Evolutionary conservation across 2,113 vertebrate genomes (phyloP).

Genomic region (Neofelis nebulosa): DNA sequence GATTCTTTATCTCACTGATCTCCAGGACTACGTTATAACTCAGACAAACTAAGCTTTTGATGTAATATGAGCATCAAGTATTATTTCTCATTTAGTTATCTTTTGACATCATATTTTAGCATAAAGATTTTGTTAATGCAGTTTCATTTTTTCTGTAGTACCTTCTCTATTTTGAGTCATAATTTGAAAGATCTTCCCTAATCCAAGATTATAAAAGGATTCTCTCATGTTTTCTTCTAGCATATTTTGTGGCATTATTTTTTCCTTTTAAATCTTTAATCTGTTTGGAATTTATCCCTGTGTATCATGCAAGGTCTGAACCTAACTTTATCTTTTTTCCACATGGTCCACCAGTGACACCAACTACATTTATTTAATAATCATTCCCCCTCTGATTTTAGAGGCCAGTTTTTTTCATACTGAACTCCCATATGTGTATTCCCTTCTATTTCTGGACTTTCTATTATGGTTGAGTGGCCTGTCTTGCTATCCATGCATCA

Average conservation of each 20-base stretch:
- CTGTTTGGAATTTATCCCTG: conserved; percentile 37
- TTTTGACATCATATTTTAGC: conserved; percentile 17
- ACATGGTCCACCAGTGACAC: conserved; percentile 31
- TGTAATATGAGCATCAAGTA: not conserved
- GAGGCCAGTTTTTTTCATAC: not conserved
- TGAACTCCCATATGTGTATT: not conserved
- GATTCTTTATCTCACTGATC: conserved; percentile 5
- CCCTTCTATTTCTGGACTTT: conserved; percentile 54
- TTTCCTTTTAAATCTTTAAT: conserved; percentile 38
- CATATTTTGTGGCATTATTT: not conserved
- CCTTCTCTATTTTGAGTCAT: conserved; percentile 7
- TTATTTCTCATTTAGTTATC: not conserved
- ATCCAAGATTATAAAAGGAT: not conserved
- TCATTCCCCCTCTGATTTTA: conserved; percentile 39
- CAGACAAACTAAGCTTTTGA: not conserved
- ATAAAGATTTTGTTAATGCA: not conserved
- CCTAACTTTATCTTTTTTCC: conserved; percentile 43
- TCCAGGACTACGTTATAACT: not conserved
- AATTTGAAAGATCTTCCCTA: conserved; percentile 19
- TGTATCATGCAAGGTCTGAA: not conserved
- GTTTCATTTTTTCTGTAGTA: not conserved
- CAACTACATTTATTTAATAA: conserved; percentile 23
- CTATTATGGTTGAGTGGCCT: not conserved
- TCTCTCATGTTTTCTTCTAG: conserved; percentile 42
- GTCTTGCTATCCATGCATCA: not conserved